A percentile compares a stretch with the other conserved stretches of the same genome.
These are phyloP conservation scores for Seriola dumerili DNA, from an alignment of 2,113 vertebrate species.

Conservation along the genomic window DNA sequence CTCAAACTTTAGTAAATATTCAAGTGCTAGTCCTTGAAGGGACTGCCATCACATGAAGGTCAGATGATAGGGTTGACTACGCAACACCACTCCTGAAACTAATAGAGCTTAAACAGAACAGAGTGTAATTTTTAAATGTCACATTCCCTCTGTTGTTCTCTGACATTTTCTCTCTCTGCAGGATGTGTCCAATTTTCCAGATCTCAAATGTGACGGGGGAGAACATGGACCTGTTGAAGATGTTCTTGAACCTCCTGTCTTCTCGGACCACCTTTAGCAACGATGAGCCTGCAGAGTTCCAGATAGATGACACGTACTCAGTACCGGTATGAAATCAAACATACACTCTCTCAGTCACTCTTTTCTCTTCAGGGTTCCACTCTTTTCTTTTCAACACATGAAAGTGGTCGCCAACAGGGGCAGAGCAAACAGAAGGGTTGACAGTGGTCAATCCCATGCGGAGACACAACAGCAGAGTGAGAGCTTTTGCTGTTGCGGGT, in stretches of 20 bases:
- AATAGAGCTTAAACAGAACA: not conserved
- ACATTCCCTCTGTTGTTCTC: not conserved
- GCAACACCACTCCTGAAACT: not conserved
- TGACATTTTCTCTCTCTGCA: conserved; percentile 56
- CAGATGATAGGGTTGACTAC: no score
- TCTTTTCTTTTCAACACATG: not conserved
- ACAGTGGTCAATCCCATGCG: not conserved
- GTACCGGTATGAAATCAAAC: conserved; percentile 88
- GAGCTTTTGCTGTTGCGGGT: not conserved
- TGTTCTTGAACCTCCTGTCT: conserved; percentile 97
- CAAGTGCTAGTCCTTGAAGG: no score
- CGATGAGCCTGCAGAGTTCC: conserved; percentile 95
- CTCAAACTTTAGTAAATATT: no score
- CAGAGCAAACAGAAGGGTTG: not conserved
- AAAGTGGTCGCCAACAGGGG: not conserved
- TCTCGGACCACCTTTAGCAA: conserved; percentile 91
- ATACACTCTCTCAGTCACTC: no score
- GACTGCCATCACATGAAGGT: no score
- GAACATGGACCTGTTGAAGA: conserved; percentile 96
- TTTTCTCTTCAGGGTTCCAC: not conserved
- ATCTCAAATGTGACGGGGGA: conserved; percentile 97
- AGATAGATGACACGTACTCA: conserved; percentile 97
- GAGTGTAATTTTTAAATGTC: not conserved
- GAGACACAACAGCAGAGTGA: not conserved
- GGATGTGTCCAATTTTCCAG: conserved; percentile 98